Conservation (phyloP, 2,888 invertebrate species). For the Heliconius ismenius region DNA sequence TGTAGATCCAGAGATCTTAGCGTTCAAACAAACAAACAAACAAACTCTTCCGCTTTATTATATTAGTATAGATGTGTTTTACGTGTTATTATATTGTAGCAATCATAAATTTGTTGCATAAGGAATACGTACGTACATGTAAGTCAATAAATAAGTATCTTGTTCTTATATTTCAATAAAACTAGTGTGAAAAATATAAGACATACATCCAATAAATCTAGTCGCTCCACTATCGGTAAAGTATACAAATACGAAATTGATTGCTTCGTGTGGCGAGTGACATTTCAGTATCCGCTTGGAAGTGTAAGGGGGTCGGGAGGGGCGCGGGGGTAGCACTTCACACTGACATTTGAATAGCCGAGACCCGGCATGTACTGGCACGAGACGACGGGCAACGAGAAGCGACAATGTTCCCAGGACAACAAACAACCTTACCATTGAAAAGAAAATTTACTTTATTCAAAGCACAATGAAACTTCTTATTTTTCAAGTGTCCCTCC, state of each 20-base stretch:
- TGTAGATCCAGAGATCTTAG: too few species aligned
- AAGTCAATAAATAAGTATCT: conserved; percentile 10
- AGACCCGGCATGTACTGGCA: conserved; percentile 79
- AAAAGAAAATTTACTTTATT: conserved; percentile 79
- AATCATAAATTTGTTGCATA: neutral
- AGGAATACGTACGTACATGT: neutral
- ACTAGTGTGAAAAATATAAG: conserved; percentile 41
- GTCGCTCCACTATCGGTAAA: conserved; percentile 70
- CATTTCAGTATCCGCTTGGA: conserved; percentile 72
- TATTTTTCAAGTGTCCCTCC: conserved; percentile 61
- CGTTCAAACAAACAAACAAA: too few species aligned
- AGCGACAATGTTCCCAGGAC: conserved; percentile 78
- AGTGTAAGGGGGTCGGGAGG: conserved; percentile 46
- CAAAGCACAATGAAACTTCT: conserved; percentile 54
- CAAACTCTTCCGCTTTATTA: too few species aligned
- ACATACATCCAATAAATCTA: conserved; percentile 70
- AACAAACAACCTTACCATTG: conserved; percentile 74
- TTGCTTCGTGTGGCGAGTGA: conserved; percentile 80
- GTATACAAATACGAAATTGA: conserved; percentile 81
- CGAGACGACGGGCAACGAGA: conserved; percentile 74
- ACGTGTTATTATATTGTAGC: neutral
- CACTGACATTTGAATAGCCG: conserved; percentile 81
- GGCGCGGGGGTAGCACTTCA: conserved; percentile 60
- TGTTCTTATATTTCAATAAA: conserved; percentile 18
- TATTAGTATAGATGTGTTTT: too few species aligned